Evolutionary conservation across 2,888 invertebrate genomes (phyloP), one percentile per base, ranked within the genome.

Genomic region (Onchidella celtica): DNA sequence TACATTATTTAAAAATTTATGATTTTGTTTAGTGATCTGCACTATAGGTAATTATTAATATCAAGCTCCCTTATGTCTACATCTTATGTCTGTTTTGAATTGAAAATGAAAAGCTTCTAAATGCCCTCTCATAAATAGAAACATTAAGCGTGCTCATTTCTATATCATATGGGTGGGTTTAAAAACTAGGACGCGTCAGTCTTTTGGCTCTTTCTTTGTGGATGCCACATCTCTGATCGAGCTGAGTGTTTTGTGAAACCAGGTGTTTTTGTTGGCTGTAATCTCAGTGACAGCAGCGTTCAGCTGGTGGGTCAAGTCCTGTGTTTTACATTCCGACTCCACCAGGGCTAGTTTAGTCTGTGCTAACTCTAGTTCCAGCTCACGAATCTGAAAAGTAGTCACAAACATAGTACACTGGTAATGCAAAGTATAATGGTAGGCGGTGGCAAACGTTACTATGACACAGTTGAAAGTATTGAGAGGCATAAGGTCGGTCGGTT

Each of bases 321-420:
- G 98, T 93, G 97, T 98, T 92, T 96, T 96, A 94, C 99, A 99
- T 94, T 99, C 97, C 0, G 98, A 97, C 94, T 99, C 98, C 4
- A 99, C 99, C 86, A 99, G 96, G 0, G 98, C 98, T 86, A 99
- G 94, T 93, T 99, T 99, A 0, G 99, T 98, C 93, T 98, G 97
- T 2, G 99, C 99, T 87, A 99, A 94, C 91, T 99, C 99, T 82
- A 99, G 94, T 93, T 99, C 99, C 27, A 99, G 94, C 92, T 98
- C 98, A 2, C 97, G 88, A 29, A 93, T 89, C 85, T 91, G 88
- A 6, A 14, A n/a, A 34, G n/a, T 66, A 34, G 34, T 34, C n/a
- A 27, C 32, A 34, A 66, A 47, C 47, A 6, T 17, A 47, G 17
- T 47, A 17, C 47, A 47, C n/a, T n/a, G n/a, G n/a, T n/a, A n/a